Evolutionary conservation across 2,113 vertebrate genomes (phyloP).

Genomic region (Notarius lentiginosus): DNA sequence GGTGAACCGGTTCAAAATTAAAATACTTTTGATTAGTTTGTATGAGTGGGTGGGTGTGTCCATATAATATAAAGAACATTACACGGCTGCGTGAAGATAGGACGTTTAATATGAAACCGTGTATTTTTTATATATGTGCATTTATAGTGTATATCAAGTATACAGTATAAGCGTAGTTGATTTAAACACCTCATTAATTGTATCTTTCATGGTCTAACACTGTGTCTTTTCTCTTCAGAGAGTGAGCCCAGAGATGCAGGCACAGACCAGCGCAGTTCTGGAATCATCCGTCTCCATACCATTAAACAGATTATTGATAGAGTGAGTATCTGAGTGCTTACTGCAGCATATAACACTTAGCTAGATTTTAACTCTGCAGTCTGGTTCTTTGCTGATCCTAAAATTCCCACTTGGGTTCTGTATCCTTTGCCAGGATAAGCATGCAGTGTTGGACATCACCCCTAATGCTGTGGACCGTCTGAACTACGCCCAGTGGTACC

Average conservation of each 20-base stretch:
- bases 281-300: conserved; percentile 97
- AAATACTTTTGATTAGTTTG: too few relatives aligned
- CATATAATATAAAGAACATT: too few relatives aligned
- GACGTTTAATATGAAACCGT: too few relatives aligned
- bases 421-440: conserved; percentile 84
- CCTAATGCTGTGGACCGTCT: conserved; percentile 98
- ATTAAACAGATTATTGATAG: conserved; percentile 98
- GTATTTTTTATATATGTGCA: too few relatives aligned
- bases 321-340: conserved; percentile 68
- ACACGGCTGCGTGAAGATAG: too few relatives aligned
- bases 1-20: too few relatives aligned
- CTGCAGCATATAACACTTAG: not conserved
- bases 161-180: not conserved
- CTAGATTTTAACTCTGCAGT: not conserved
- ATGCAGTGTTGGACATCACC: conserved; percentile 95
- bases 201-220: not conserved
- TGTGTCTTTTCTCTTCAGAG: conserved; percentile 71
- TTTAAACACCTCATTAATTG: not conserved
- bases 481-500: conserved; percentile 99
- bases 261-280: conserved; percentile 92
- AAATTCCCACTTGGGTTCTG: not conserved
- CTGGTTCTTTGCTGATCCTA: not conserved
- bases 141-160: not conserved
- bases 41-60: too few relatives aligned
- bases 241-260: conserved; percentile 97